Conservation (phyloP, 2,797 vertebrate genomes). For the Etheostoma nigrum region DNA sequence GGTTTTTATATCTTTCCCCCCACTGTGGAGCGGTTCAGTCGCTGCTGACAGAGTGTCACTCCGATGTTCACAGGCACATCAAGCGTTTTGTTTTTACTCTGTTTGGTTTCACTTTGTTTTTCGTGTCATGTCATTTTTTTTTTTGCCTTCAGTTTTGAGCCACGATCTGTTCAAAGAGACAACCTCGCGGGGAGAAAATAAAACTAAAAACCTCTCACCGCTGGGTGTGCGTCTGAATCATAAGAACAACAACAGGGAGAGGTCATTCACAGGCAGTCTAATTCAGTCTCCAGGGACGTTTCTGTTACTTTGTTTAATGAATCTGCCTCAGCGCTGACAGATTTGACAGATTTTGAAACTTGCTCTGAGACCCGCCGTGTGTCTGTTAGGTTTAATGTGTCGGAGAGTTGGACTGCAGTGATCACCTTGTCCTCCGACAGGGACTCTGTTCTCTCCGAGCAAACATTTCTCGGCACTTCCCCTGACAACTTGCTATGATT, state of each 20-base stretch:
- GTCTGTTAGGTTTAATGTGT: slow-evolving; percentile 58
- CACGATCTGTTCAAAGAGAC: slow-evolving; percentile 62
- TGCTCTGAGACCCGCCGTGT: slow-evolving; percentile 32
- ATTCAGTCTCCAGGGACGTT: slow-evolving; percentile 58
- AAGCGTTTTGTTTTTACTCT: slow-evolving; percentile 67
- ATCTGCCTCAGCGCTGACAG: slow-evolving; percentile 46
- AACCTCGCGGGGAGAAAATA: slow-evolving; percentile 10
- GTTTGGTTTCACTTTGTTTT: slow-evolving; percentile 71
- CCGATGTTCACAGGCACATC: slow-evolving; percentile 70
- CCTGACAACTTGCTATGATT: slow-evolving; percentile 64
- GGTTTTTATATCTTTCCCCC: slow-evolving; percentile 50
- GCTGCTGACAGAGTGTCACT: slow-evolving; percentile 67
- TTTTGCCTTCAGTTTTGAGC: slow-evolving; percentile 37
- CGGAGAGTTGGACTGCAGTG: slow-evolving; percentile 48
- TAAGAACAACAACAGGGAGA: slow-evolving; percentile 50
- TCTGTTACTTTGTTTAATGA: slow-evolving; percentile 62
- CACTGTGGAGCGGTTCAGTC: slow-evolving; percentile 53
- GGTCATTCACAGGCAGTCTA: slow-evolving; percentile 58
- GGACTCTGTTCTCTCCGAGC: slow-evolving; percentile 48
- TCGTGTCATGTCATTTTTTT: slow-evolving; percentile 62
- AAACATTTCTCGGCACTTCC: slow-evolving; percentile 64
- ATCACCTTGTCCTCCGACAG: slow-evolving; percentile 57
- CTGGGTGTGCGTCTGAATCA: slow-evolving; percentile 30
- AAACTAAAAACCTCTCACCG: background rate
- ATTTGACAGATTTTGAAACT: slow-evolving; percentile 58